Evolutionary conservation across 2,797 vertebrate genomes (phyloP), one percentile per base, ranked within the genome.

Genomic region (Chiroxiphia lanceolata): DNA sequence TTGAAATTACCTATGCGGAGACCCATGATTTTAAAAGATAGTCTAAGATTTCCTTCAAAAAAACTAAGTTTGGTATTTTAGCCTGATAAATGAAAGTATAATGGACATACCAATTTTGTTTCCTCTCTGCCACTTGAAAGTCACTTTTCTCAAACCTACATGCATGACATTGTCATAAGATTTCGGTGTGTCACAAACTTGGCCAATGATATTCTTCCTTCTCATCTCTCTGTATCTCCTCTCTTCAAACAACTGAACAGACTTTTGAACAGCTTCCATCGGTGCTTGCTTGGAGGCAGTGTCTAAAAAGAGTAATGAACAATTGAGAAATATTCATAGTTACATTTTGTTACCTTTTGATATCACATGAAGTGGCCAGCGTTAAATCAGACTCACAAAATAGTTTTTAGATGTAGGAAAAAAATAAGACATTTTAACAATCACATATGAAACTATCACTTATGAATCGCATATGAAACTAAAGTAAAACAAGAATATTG

Each of bases 61-160:
- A 53, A n/a, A 80, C 5, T 29, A 60, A 57, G 31, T 51, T 76
- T 51, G 48, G 17, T 83, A 83, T 40, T 77, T 83, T 29, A 93
- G 68, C 15, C 27, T 48, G 25, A 59, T 47, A 64, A 82, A 64
- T 9, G 12, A 50, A 81, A 19, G 40, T 51, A 65, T 51, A 77
- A 89, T 36, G 56, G 60, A 71, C 97, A 64, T 98, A 99, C 99
- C 99, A 34, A 99, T 99, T 97, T 99, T 99, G 98, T 99, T 99
- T 98, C 99, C 99, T 96, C 99, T 99, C 95, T 99, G 99, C 99
- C 99, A 99, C 96, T 99, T 99, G 96, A 99, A 99, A 81, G 99
- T 99, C 98, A 99, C 99, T 97, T 99, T 99, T 94, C 99, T 98
- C 93, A 99, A 98, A 71, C 99, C 99, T 3, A 99, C 99, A 1